phyloP scores from a whole-genome alignment of 1,140 invertebrate genomes.

The Euglossa dilemma region DNA sequence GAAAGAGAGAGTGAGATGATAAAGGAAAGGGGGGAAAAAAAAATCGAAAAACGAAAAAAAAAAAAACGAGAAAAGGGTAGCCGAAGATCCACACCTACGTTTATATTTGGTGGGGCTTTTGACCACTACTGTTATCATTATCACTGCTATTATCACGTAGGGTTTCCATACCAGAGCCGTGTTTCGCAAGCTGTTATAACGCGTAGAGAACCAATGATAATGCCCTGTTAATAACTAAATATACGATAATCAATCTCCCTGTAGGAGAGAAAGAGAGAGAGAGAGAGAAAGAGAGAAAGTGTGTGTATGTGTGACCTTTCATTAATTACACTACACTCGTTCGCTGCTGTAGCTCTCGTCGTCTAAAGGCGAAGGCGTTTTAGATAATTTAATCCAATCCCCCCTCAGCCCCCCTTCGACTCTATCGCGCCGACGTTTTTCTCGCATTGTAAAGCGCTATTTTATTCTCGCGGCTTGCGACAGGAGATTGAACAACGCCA shows the following conservation, averaged over 20 bases:
- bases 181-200: conserved; percentile 46
- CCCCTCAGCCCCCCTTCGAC: not conserved
- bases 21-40: too few species aligned
- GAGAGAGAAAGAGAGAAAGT: not conserved
- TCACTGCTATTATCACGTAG: conserved; percentile 69
- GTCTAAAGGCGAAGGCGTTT: conserved; percentile 19
- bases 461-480: conserved; percentile 17
- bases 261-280: not conserved
- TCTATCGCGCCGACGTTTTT: conserved; percentile 33
- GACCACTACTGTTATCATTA: conserved; percentile 76
- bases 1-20: not conserved
- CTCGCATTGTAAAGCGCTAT: conserved; percentile 34
- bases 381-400: conserved; percentile 26
- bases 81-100: conserved; percentile 70
- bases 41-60: not conserved
- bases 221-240: conserved; percentile 47
- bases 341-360: not conserved
- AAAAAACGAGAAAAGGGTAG: conserved; percentile 57
- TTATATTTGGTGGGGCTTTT: conserved; percentile 74
- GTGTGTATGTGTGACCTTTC: not conserved
- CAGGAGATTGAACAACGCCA: conserved; percentile 38
- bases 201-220: conserved; percentile 43
- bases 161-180: conserved; percentile 58
- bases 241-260: conserved; percentile 42
- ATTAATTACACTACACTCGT: conserved; percentile 24